Evolutionary conservation across 2,888 invertebrate species (phyloP), one percentile per base, ranked within the genome.

Genomic region (Taenaris catops): DNA sequence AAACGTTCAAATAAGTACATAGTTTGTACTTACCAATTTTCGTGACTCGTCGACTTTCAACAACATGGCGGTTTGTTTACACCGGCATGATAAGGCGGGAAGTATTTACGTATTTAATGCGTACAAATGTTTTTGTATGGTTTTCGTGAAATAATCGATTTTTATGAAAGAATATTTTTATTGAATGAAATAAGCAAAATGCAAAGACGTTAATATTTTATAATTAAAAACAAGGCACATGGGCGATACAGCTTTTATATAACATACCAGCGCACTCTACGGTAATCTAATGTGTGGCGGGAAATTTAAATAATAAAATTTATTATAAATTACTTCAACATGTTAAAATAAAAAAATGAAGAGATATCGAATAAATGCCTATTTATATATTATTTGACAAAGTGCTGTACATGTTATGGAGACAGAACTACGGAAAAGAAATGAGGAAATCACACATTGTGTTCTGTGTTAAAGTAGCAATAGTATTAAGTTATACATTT

Each of bases 31-130:
- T 66, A 72, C 71, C 59, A 51, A 5, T 8, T 49, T 56, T 42
- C 55, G 55, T 52, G 58, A 58, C 56, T 65, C 57, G 56, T 62
- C 57, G 59, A 65, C 61, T 67, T 63, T 64, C 63, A 64, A 74
- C 83, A 87, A 87, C 72, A 86, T 87, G 87, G 86, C 84, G 76
- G 80, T 87, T 87, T 87, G 87, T 87, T 87, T 87, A 87, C 87
- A 87, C 87, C 87, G 87, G 87, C 86, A 76, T 75, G 76, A 76
- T 70, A 73, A 80, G 76, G 80, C 83, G 81, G 80, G 79, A 83
- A 83, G 70, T 63, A 63, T 51, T 76, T 67, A 46, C 21, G 31
- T 29, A 27, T 43, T 43, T 51, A 49, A 51, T 37, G 42, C 29
- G 34, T 29, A 44, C 46, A 43, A 49, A 12, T 44, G 23, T 36